Evolutionary conservation across 2,888 invertebrate genomes (phyloP).

Genomic region (Hedya salicella): DNA sequence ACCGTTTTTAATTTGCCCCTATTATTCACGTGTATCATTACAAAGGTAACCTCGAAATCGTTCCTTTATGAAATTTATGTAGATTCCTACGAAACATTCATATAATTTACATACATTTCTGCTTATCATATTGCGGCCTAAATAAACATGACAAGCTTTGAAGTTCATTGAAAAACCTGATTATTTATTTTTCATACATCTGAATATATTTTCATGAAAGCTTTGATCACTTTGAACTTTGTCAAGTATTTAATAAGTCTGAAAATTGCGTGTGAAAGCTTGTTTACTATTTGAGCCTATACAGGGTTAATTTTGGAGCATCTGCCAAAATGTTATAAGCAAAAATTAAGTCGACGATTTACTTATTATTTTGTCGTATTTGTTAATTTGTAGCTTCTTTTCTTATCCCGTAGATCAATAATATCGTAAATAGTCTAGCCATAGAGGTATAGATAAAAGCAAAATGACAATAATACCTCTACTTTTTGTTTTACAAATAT

Average conservation of each 20-base stretch:
- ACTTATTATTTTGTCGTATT: too few relatives aligned
- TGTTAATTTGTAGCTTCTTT: too few relatives aligned
- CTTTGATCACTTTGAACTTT: neutral
- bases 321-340: too few relatives aligned
- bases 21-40: neutral
- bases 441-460: too few relatives aligned
- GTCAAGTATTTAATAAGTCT: neutral
- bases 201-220: constrained; percentile 11
- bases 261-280: neutral
- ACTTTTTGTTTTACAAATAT: too few relatives aligned
- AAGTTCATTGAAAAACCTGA: constrained; percentile 31
- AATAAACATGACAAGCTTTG: constrained; percentile 21
- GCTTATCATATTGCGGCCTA: constrained; percentile 29
- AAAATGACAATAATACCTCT: too few relatives aligned
- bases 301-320: neutral
- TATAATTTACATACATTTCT: constrained; percentile 31
- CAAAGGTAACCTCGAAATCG: constrained; percentile 15
- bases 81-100: constrained; percentile 14
- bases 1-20: neutral
- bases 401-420: too few relatives aligned
- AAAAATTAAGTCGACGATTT: too few relatives aligned
- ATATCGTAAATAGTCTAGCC: too few relatives aligned
- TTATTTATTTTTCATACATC: constrained; percentile 17
- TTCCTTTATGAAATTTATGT: constrained; percentile 14
- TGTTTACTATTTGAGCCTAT: neutral